Evolutionary conservation across 2,888 invertebrate species (phyloP).

Genomic region (Rhagophthalmus giganteus): DNA sequence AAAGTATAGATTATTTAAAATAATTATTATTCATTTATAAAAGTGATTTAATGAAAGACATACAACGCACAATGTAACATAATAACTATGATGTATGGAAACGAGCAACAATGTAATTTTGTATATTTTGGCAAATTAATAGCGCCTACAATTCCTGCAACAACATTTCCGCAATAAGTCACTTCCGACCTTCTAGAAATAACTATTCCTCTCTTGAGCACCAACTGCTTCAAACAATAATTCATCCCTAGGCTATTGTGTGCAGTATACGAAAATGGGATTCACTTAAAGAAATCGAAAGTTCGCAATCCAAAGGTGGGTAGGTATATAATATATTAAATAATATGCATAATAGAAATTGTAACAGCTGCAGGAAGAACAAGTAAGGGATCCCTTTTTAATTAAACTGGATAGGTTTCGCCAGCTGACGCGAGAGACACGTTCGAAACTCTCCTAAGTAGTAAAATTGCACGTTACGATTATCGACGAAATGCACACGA

Average conservation of each 20-base stretch:
- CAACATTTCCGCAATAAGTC: conserved; percentile 22
- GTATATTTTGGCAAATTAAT: conserved; percentile 1
- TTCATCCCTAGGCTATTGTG: conserved; percentile 14
- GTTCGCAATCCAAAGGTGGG: conserved; percentile 11
- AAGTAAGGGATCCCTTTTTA: conserved; percentile 26
- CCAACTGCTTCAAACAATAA: conserved; percentile 15
- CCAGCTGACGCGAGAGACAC: conserved; percentile 28
- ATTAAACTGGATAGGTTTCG: conserved; percentile 25
- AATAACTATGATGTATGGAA: too few relatives aligned
- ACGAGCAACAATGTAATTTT: too few relatives aligned
- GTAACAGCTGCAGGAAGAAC: conserved; percentile 28
- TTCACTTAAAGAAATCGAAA: not conserved
- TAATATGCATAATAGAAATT: conserved; percentile 23
- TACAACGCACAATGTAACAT: too few relatives aligned
- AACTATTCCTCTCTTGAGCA: conserved; percentile 14
- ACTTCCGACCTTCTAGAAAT: conserved; percentile 20
- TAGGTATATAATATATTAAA: conserved; percentile 11
- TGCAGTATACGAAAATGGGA: conserved; percentile 6
- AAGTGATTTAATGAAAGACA: too few relatives aligned
- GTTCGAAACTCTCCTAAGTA: conserved; percentile 22
- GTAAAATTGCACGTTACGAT: conserved; percentile 19
- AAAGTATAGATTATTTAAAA: too few relatives aligned
- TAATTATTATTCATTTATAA: too few relatives aligned
- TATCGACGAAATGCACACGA: conserved; percentile 8
- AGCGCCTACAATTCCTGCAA: not conserved